These are phyloP conservation scores for Papilio glaucus DNA, from an alignment of 1,140 invertebrate species.

Conservation along the genomic window DNA sequence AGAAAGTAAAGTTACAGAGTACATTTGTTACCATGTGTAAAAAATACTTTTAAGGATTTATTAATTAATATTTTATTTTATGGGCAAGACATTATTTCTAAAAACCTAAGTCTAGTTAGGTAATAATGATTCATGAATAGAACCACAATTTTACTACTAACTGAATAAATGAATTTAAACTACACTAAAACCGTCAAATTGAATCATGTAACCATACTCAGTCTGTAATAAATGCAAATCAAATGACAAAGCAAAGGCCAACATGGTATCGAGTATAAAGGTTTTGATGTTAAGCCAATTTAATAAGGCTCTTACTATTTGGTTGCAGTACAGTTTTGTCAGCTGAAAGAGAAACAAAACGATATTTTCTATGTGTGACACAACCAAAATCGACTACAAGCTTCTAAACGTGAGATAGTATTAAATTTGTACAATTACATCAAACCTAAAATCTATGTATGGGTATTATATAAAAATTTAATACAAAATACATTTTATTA, in stretches of 20 bases:
- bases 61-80: no score
- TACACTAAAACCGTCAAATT: no score
- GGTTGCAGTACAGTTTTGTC: constrained; percentile 77
- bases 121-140: no score
- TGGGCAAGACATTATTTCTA: no score
- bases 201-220: constrained; percentile 13
- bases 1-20: constrained; percentile 12
- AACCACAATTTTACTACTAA: no score
- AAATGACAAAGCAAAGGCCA: constrained; percentile 17
- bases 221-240: constrained; percentile 4
- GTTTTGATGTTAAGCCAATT: constrained; percentile 36
- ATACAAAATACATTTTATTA: background rate
- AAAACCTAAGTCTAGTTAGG: no score
- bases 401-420: background rate
- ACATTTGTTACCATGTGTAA: no score
- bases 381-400: constrained; percentile 38
- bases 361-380: constrained; percentile 56
- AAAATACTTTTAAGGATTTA: no score
- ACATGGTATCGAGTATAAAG: constrained; percentile 10
- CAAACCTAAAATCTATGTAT: background rate
- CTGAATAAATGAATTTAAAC: no score
- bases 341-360: constrained; percentile 77
- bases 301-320: constrained; percentile 73
- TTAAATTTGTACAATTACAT: background rate
- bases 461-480: background rate